These are phyloP conservation scores for Geotrypetes seraphini DNA, from an alignment of 2,797 vertebrate genomes.

Conservation along the genomic window DNA sequence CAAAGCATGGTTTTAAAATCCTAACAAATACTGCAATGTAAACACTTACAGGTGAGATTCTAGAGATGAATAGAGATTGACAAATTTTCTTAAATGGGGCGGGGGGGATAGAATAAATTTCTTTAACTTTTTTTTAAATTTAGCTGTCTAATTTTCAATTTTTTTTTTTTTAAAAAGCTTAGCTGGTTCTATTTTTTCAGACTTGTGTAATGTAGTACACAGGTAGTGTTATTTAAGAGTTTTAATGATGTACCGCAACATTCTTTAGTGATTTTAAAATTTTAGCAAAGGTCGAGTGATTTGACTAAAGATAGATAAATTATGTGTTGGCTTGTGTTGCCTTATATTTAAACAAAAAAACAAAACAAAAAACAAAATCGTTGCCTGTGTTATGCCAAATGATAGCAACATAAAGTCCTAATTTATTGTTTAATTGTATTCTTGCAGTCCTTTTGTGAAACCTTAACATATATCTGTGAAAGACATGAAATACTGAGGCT, in stretches of 20 bases:
- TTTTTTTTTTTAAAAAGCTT: conserved; percentile 64
- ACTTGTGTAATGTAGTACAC: conserved; percentile 36
- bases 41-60: conserved; percentile 53
- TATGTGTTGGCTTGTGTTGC: conserved; percentile 86
- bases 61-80: conserved; percentile 74
- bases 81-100: conserved; percentile 65
- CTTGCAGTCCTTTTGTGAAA: conserved; percentile 48
- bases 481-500: conserved; percentile 35
- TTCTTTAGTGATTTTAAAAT: conserved; percentile 45
- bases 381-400: conserved; percentile 64
- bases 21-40: conserved; percentile 45
- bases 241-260: conserved; percentile 58
- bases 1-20: conserved; percentile 74
- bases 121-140: conserved; percentile 72
- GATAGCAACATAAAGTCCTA: conserved; percentile 75
- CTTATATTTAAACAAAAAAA: conserved; percentile 94
- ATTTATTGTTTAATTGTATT: conserved; percentile 71
- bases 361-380: conserved; percentile 44
- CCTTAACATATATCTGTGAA: conserved; percentile 43
- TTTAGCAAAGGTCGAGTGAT: conserved; percentile 50
- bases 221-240: conserved; percentile 75
- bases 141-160: conserved; percentile 60
- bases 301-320: conserved; percentile 69
- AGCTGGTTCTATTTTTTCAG: conserved; percentile 45
- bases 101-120: conserved; percentile 70